Base-by-base conservation (phyloP, 2,113 vertebrate species). In the Haemorhous mexicanus region DNA sequence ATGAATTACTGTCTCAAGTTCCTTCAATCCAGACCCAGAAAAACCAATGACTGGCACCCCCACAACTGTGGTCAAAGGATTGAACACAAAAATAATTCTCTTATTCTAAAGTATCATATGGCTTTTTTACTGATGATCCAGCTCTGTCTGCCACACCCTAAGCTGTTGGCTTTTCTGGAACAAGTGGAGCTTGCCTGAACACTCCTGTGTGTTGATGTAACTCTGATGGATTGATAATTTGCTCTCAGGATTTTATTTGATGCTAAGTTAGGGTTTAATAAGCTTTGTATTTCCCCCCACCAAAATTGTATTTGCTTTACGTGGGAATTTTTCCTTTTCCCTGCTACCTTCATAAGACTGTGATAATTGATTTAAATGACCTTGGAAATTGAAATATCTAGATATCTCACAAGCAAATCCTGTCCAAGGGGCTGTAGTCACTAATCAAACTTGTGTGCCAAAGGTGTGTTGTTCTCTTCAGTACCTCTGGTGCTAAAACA, bases 301-400 rank as follows among this genome's bases (percentile, higher is more conserved):
- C 41, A 68, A 70, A 69, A 30, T 24, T 62, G 4, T 7, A 30
- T 58, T 77, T 86, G 1, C 15, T 74, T 62, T 50, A 17, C 0
- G 0, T 79, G 26, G 20, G 22, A 46, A 3, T 22, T 72, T 88
- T 72, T 28, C 8, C 2, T 91, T 87, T 84, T 16, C 11, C 16
- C 24, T 49, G 1, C 7, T 63, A 4, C 21, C 5, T 81, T 13
- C 0, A 0, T 49, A 59, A 61, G 9, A 61, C 35, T 33, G 6
- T 66, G 43, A 44, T 77, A 58, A 55, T 72, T 61, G 13, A 69
- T 66, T 67, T 30, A 64, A 39, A 41, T 0, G 0, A 43, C 30
- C 16, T 68, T 68, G 22, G 28, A 77, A 68, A 62, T 4, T 21
- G 18, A 73, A 75, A 47, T 86, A 39, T 63, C 11, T 20, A n/a